phyloP scores from a whole-genome alignment of 92 coral and sea anemone genomes.

The Anthopleura xanthogrammica region DNA sequence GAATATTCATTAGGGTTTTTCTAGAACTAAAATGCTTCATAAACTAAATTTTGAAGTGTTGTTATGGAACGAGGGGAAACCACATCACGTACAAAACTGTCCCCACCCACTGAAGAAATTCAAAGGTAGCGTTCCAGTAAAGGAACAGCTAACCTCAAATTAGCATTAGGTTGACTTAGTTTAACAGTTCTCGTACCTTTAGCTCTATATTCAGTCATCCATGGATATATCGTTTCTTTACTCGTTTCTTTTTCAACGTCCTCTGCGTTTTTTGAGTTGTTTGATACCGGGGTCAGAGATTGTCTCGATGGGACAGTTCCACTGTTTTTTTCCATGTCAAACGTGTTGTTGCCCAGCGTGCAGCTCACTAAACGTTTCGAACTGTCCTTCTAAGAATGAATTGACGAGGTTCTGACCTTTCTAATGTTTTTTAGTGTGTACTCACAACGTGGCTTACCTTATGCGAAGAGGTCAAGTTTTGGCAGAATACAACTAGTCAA shows the following conservation, averaged over 20 bases:
- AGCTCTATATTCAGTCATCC: constrained; percentile 96
- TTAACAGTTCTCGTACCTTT: constrained; percentile 62
- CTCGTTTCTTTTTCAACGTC: background rate
- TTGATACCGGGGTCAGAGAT: background rate
- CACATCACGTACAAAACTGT: background rate
- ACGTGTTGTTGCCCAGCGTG: constrained; percentile 36
- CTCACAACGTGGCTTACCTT: constrained; percentile 16
- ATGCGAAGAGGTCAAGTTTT: constrained; percentile 50
- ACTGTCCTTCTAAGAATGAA: constrained; percentile 36
- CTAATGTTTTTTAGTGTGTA: constrained; percentile 18
- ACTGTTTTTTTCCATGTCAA: constrained; percentile 45
- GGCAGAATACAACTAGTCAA: constrained; percentile 29
- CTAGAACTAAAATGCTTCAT: background rate
- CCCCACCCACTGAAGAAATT: constrained; percentile 2
- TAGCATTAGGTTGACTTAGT: background rate
- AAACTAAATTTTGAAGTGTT: background rate
- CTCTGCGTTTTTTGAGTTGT: background rate
- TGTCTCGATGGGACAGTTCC: background rate
- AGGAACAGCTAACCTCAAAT: background rate
- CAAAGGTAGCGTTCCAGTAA: background rate
- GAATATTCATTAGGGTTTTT: background rate
- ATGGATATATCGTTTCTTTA: constrained; percentile 63
- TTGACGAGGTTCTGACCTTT: constrained; percentile 73
- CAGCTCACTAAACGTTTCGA: background rate
- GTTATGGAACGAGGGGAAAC: background rate